These are phyloP conservation scores for Polypterus senegalus DNA, from an alignment of 2,113 vertebrate species.

Conservation along the genomic window DNA sequence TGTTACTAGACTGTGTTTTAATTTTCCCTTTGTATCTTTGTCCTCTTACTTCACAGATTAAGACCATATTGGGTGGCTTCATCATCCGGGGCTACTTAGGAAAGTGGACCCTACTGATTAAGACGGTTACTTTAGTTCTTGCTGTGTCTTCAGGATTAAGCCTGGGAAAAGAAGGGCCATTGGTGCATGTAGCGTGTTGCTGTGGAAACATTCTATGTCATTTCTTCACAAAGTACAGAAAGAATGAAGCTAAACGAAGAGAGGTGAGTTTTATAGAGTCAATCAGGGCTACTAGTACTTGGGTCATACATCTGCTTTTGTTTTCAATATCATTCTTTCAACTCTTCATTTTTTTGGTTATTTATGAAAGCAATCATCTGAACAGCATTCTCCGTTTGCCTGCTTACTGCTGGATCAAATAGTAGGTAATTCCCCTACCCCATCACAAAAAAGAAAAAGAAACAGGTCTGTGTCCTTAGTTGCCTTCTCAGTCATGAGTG, in stretches of 20 bases:
- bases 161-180: constrained; percentile 87
- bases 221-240: constrained; percentile 88
- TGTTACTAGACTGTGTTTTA: neutral
- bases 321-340: no score
- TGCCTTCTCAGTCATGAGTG: no score
- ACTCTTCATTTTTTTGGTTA: neutral
- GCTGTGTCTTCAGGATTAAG: constrained; percentile 94
- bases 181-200: constrained; percentile 94
- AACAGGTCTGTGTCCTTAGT: no score
- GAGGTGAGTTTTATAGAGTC: constrained; percentile 51
- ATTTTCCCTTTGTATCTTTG: neutral
- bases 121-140: constrained; percentile 86
- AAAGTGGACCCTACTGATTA: constrained; percentile 90
- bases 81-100: constrained; percentile 94
- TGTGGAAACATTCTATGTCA: constrained; percentile 92
- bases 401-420: no score
- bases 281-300: no score
- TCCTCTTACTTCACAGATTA: constrained; percentile 66
- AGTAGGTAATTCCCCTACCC: no score
- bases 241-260: constrained; percentile 88
- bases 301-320: no score
- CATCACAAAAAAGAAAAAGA: no score
- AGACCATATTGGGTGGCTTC: constrained; percentile 94
- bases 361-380: neutral
- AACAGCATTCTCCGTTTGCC: no score